A percentile compares a stretch with the other conserved stretches of the same genome.
Evolutionary conservation across 2,113 vertebrate species (phyloP).

Genomic region (Pedionomus torquatus): DNA sequence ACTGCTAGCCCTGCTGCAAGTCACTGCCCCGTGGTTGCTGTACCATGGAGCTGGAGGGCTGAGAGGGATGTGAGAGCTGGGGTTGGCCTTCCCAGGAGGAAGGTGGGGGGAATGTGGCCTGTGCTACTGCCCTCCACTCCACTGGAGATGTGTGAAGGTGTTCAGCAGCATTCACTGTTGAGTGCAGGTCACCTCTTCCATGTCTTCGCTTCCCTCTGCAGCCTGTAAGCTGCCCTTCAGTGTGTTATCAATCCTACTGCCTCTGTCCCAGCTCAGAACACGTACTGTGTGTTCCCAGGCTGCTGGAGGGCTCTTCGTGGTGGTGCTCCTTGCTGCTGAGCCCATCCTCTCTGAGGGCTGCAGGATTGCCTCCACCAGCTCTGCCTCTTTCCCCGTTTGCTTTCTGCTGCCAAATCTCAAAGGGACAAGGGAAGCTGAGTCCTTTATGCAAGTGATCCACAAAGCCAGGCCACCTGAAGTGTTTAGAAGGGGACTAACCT

Average conservation of each 20-base stretch:
- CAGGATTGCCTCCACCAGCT: background rate
- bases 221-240: background rate
- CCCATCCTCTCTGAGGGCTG: background rate
- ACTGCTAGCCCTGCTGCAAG: background rate
- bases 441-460: background rate
- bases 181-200: background rate
- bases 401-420: background rate
- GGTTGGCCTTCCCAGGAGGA: background rate
- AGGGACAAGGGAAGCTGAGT: background rate
- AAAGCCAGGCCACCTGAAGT: conserved; percentile 22
- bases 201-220: background rate
- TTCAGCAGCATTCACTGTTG: background rate
- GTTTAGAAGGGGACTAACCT: conserved; percentile 29
- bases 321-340: background rate
- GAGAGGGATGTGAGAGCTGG: background rate
- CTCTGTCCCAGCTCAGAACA: background rate
- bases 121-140: fast-evolving
- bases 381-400: background rate
- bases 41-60: background rate
- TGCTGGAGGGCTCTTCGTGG: background rate
- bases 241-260: background rate
- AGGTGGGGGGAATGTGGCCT: background rate
- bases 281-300: background rate
- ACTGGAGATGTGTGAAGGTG: background rate
- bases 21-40: fast-evolving